Evolutionary conservation across 2,888 invertebrate genomes (phyloP).

Genomic region (Xylota sylvarum): DNA sequence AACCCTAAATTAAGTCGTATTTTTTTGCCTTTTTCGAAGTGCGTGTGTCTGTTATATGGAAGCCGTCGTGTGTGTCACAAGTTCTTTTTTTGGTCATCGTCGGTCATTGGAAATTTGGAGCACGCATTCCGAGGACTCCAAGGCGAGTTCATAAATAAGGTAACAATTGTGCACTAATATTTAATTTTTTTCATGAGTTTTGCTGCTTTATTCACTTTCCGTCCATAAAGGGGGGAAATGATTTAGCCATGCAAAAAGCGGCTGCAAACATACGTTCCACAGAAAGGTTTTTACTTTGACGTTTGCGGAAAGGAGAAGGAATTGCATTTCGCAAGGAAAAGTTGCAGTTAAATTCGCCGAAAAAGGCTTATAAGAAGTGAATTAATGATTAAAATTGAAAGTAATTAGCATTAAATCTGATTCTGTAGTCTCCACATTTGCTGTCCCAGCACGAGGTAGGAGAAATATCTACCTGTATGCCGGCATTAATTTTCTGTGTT

Average conservation of each 20-base stretch:
- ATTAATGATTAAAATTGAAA: background rate
- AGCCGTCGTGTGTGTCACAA: constrained; percentile 44
- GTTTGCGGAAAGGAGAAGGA: constrained; percentile 35
- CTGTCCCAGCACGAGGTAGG: constrained; percentile 17
- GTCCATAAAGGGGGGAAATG: constrained; percentile 36
- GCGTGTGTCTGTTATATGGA: constrained; percentile 54
- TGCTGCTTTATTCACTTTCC: background rate
- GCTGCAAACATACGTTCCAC: constrained; percentile 70
- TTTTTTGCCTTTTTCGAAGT: constrained; percentile 37
- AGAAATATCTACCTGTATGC: constrained; percentile 5
- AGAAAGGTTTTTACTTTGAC: constrained; percentile 41
- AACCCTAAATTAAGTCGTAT: constrained; percentile 11
- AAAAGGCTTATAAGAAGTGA: background rate
- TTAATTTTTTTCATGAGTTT: background rate
- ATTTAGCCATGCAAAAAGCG: constrained; percentile 60
- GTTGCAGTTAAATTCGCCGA: constrained; percentile 13
- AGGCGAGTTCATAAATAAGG: constrained; percentile 20
- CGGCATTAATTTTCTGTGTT: constrained; percentile 38
- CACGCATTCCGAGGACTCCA: constrained; percentile 16
- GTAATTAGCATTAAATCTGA: background rate
- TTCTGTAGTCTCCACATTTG: background rate
- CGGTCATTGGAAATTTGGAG: constrained; percentile 29
- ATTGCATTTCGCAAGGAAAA: constrained; percentile 33
- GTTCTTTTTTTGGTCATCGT: constrained; percentile 54
- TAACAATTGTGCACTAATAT: constrained; percentile 26